phyloP scores from a whole-genome alignment of 2,113 vertebrate species.

The Apistogramma diplotaenia region DNA sequence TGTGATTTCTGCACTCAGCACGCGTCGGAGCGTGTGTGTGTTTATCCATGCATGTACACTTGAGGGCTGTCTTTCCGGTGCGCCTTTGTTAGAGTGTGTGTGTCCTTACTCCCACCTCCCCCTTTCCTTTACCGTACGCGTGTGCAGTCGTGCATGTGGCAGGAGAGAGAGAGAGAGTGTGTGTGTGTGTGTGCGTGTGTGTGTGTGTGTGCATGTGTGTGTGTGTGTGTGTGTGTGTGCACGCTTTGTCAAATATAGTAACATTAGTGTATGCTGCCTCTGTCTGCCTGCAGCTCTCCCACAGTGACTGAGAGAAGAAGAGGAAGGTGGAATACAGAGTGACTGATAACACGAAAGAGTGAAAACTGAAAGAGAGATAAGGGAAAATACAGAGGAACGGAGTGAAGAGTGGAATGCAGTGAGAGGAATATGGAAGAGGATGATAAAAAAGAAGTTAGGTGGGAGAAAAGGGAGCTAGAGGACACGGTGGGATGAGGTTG shows the following conservation, averaged over 20 bases:
- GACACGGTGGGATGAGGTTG: slow-evolving; percentile 2
- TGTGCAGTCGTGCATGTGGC: slow-evolving; percentile 68
- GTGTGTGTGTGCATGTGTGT: accelerated
- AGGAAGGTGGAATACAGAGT: slow-evolving; percentile 61
- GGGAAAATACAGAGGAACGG: slow-evolving; percentile 15
- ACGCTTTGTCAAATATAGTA: slow-evolving; percentile 78
- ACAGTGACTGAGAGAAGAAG: slow-evolving; percentile 66
- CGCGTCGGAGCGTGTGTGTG: slow-evolving; percentile 35
- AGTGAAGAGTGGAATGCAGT: neutral
- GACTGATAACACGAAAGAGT: slow-evolving; percentile 48
- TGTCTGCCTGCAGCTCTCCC: slow-evolving; percentile 71
- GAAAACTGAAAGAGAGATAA: slow-evolving; percentile 17
- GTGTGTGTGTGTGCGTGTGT: neutral
- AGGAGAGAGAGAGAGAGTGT: slow-evolving; percentile 11
- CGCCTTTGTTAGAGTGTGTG: slow-evolving; percentile 18
- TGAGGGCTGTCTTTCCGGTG: slow-evolving; percentile 39
- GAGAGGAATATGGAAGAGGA: neutral
- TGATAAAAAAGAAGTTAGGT: slow-evolving; percentile 10
- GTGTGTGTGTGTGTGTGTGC: slow-evolving; percentile 23
- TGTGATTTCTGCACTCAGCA: slow-evolving; percentile 70
- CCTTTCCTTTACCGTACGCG: slow-evolving; percentile 39
- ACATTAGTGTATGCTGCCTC: slow-evolving; percentile 73
- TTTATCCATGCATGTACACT: slow-evolving; percentile 28
- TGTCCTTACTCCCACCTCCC: slow-evolving; percentile 15
- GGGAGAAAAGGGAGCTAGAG: slow-evolving; percentile 9